Evolutionary conservation across 1,140 invertebrate species (phyloP).

Genomic region (Homalodisca vitripennis): DNA sequence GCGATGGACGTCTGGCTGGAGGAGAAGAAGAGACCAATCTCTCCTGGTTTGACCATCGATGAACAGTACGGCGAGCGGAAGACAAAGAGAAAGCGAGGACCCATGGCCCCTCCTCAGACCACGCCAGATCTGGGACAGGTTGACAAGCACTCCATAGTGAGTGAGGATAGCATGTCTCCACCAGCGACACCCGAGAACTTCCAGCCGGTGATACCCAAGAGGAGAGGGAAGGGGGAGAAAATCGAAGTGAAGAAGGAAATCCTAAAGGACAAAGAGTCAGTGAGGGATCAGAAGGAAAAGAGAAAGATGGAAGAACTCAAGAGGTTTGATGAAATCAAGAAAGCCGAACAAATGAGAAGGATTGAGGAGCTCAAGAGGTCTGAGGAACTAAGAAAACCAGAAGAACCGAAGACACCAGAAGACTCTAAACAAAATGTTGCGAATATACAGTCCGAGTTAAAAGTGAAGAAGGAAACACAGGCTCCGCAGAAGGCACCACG

Average conservation of each 20-base stretch:
- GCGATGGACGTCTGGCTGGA: constrained; percentile 15
- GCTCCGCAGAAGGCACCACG: no score
- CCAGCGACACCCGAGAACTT: constrained; percentile 1
- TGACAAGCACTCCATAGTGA: constrained; percentile 3
- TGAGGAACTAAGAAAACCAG: constrained; percentile 7
- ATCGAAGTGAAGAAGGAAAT: background rate
- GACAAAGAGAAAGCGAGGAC: constrained; percentile 13
- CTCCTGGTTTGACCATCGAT: background rate
- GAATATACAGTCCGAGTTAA: constrained; percentile 1
- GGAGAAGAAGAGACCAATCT: constrained; percentile 13
- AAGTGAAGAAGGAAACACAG: constrained; percentile 22
- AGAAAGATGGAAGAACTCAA: constrained; percentile 7
- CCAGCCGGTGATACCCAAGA: background rate
- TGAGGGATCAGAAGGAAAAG: constrained; percentile 11
- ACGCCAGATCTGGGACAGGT: background rate
- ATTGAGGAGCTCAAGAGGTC: constrained; percentile 13
- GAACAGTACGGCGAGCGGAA: constrained; percentile 17
- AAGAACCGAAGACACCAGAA: constrained; percentile 26
- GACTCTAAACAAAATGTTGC: no score
- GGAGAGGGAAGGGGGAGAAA: background rate
- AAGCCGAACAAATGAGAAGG: constrained; percentile 28
- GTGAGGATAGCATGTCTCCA: constrained; percentile 25
- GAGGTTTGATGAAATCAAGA: constrained; percentile 6
- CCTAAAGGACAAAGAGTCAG: background rate
- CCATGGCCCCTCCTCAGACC: constrained; percentile 7